Base-by-base conservation (phyloP, 2,113 vertebrate species). In the Heterotis niloticus region DNA sequence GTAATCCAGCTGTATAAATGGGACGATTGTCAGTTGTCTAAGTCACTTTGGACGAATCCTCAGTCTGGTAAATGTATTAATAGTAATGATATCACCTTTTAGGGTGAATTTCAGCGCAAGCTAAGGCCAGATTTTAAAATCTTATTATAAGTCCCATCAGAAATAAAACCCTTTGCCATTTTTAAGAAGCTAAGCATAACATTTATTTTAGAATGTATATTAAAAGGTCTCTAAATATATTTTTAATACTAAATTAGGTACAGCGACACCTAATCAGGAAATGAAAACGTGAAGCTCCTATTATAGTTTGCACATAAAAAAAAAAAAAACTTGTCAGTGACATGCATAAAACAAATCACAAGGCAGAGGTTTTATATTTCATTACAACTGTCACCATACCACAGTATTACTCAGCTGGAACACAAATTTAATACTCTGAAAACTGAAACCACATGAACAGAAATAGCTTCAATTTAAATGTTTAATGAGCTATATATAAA, bases 381-480 rank as follows among this genome's bases (percentile, higher is more conserved):
- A 72, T 72, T 72, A 72, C 69, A 54, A 34, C 69, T 54, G 51
- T 13, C 24, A 51, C 52, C 20, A 54, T 34, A 72, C 69, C 69
- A 72, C 69, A 72, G 52, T 52, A 44, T 44, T 44, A 72, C 69
- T 72, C 34, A 72, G 18, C 69, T 18, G 5, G 34, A 34, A 72
- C 69, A 72, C 44, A 54, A 54, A 72, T 72, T 51, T 72, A 51
- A n/a, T 51, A 11, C 52, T 23, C 44, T 54, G 69, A 72, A 34
- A 72, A 51, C 13, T 71, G 69, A 72, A 13, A 51, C 5, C 16
- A 72, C 34, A 44, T 44, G 7, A 44, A 44, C 69, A 51, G 51
- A 72, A 72, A 72, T 52, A 72, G 69, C 69, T 52, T 54, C 69
- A 72, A 12, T 20, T 72, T 72, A 72, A 72, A 72, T 23, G 20